These are phyloP conservation scores for Chirona hameri DNA, from an alignment of 2,888 invertebrate species.

Conservation along the genomic window DNA sequence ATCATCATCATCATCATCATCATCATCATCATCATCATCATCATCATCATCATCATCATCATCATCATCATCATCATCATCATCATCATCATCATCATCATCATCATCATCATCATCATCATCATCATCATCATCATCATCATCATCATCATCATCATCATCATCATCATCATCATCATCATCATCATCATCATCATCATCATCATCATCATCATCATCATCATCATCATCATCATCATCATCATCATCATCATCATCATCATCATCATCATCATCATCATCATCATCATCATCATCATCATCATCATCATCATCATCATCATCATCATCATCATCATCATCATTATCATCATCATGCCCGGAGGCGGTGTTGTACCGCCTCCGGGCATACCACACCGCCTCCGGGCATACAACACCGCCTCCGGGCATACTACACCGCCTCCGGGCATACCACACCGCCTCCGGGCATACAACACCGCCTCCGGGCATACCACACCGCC, in stretches of 20 bases:
- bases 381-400: no score
- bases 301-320: background rate
- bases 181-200: background rate
- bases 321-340: background rate
- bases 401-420: no score
- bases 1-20: background rate
- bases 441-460: no score
- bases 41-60: background rate
- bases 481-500: no score
- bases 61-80: background rate
- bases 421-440: no score
- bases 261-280: no score
- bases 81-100: background rate
- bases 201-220: background rate
- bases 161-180: background rate
- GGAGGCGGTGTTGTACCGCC: no score
- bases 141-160: background rate
- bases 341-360: slow-evolving; percentile 5
- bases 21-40: no score
- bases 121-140: background rate
- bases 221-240: no score
- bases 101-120: background rate
- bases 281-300: no score
- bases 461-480: no score
- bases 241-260: no score